phyloP scores from a whole-genome alignment of 2,888 invertebrate species.

The Saturnia japonica region DNA sequence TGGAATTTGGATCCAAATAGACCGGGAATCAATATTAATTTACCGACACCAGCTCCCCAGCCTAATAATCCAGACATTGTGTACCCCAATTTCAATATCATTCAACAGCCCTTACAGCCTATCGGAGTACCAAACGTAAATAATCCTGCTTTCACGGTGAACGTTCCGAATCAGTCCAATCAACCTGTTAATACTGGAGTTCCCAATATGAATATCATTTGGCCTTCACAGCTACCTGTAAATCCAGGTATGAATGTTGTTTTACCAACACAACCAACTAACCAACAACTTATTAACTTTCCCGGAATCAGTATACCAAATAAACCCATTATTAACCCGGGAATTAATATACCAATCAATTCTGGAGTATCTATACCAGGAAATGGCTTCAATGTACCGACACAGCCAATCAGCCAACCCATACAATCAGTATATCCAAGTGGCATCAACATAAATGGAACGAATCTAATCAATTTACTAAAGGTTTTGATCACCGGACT shows the following conservation, averaged over 20 bases:
- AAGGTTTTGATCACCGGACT: background rate
- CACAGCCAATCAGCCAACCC: background rate
- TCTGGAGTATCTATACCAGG: constrained; percentile 1
- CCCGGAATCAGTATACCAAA: constrained; percentile 3
- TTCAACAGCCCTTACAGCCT: background rate
- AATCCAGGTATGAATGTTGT: background rate
- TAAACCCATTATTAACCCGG: background rate
- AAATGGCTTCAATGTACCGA: background rate
- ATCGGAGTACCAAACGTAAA: background rate
- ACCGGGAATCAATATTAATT: background rate
- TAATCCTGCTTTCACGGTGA: background rate
- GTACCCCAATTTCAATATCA: background rate
- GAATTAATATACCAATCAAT: background rate
- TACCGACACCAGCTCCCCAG: background rate
- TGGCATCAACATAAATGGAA: background rate
- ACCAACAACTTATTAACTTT: background rate
- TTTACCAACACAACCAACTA: background rate
- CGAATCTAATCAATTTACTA: background rate
- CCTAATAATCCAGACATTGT: background rate
- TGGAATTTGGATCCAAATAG: background rate
- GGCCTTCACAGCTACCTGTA: background rate
- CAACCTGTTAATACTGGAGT: background rate
- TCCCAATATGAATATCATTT: background rate
- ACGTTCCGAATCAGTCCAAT: background rate
- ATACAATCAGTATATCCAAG: background rate